Conservation (phyloP, 2,113 vertebrate genomes). For the Melanotaenia duboulayi region DNA sequence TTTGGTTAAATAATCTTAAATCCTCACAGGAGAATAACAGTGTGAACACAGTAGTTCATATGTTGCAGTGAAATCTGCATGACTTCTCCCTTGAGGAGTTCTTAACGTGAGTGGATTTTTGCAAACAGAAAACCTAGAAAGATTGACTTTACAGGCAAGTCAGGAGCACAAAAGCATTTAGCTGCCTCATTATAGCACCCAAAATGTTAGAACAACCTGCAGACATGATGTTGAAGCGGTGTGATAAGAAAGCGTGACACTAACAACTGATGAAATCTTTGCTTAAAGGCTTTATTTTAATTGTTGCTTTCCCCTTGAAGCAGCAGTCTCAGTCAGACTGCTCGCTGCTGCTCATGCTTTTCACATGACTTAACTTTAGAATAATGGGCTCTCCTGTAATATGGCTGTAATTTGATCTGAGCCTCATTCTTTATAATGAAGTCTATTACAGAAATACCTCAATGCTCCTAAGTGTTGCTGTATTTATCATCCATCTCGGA, state of each 20-base stretch:
- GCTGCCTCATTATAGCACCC: neutral
- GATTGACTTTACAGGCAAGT: neutral
- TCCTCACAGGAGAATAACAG: conserved; percentile 13
- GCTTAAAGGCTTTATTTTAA: conserved; percentile 34
- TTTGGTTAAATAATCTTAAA: conserved; percentile 3
- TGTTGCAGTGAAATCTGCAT: neutral
- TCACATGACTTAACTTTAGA: conserved; percentile 69
- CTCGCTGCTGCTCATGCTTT: conserved; percentile 39
- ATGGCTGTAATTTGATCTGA: conserved; percentile 59
- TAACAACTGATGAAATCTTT: conserved; percentile 21
- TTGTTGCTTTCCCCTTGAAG: conserved; percentile 16
- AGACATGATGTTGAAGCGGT: conserved; percentile 1
- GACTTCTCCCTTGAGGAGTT: too few relatives aligned
- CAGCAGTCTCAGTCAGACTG: conserved; percentile 32
- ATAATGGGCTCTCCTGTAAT: conserved; percentile 60
- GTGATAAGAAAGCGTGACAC: conserved; percentile 12
- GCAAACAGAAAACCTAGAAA: conserved; percentile 7
- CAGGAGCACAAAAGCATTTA: neutral
- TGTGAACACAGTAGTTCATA: neutral
- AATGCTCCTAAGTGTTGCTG: conserved; percentile 19
- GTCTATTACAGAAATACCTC: conserved; percentile 58
- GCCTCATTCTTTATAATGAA: conserved; percentile 43
- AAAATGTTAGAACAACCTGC: conserved; percentile 4
- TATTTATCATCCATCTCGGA: conserved; percentile 22
- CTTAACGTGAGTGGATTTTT: conserved; percentile 15